Evolutionary conservation across 2,113 vertebrate species (phyloP).

Genomic region (Triplophysa tibetana): DNA sequence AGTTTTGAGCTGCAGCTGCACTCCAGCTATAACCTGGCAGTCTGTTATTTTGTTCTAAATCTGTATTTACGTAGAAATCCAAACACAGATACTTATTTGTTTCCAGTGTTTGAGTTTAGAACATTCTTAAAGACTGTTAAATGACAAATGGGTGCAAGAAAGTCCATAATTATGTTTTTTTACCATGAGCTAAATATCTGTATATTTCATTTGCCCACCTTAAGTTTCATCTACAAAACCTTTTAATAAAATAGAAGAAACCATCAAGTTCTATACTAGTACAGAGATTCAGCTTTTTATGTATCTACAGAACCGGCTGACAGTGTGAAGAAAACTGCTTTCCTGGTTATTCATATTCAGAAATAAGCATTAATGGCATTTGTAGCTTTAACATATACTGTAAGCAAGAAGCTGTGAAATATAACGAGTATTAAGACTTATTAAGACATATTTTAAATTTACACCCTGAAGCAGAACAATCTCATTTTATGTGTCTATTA

Average conservation of each 20-base stretch:
- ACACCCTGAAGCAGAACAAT: no score
- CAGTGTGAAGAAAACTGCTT: no score
- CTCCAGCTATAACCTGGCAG: constrained; percentile 7
- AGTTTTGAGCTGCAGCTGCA: background rate
- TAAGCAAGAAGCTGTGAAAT: no score
- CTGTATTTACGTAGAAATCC: background rate
- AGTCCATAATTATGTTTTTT: constrained; percentile 17
- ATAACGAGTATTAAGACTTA: no score
- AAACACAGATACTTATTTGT: constrained; percentile 4
- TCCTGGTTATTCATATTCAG: no score
- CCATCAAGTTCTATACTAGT: background rate
- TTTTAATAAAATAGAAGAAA: background rate
- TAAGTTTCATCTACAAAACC: background rate
- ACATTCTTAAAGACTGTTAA: constrained; percentile 28
- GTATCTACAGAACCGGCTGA: no score
- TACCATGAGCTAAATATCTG: constrained; percentile 17
- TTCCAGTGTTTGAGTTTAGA: constrained; percentile 14
- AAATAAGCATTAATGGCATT: no score
- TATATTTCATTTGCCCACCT: background rate
- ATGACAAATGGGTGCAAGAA: background rate
- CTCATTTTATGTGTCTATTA: no score
- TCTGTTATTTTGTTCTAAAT: constrained; percentile 4
- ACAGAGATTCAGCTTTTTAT: no score
- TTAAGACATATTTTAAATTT: no score
- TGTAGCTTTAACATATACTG: no score